phyloP scores from a whole-genome alignment of 2,113 vertebrate genomes.

The Ceratotherium simum region DNA sequence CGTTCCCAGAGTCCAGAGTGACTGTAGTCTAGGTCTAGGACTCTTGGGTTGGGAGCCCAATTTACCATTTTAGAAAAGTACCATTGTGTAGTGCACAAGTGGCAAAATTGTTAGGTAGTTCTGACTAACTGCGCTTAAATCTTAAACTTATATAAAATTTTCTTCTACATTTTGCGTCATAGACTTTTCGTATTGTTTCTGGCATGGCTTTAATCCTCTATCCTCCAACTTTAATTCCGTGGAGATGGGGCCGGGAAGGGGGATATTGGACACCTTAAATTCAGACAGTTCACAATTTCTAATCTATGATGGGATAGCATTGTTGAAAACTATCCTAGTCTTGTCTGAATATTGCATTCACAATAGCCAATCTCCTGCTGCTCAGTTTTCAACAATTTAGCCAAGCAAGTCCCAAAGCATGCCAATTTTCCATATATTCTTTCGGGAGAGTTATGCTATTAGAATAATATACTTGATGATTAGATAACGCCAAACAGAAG shows the following conservation, averaged over 20 bases:
- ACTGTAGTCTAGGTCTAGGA: not conserved
- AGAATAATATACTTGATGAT: conserved; percentile 6
- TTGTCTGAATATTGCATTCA: not conserved
- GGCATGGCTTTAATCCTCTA: not conserved
- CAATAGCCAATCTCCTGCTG: not conserved
- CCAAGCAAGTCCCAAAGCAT: not conserved
- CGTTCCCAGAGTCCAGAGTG: not conserved
- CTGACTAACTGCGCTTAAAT: not conserved
- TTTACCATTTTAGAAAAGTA: not conserved
- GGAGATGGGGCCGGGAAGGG: not conserved
- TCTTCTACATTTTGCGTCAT: not conserved
- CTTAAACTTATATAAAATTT: not conserved
- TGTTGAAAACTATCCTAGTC: not conserved
- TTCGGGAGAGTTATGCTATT: not conserved
- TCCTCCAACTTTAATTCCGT: not conserved
- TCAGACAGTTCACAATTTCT: not conserved
- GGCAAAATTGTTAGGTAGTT: not conserved
- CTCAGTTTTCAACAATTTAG: not conserved
- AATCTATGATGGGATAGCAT: not conserved
- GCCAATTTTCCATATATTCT: not conserved
- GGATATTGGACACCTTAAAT: not conserved
- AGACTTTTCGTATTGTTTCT: not conserved
- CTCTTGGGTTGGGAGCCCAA: rapidly evolving
- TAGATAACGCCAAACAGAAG: not conserved
- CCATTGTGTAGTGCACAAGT: not conserved